Conservation (phyloP, 2,113 vertebrate genomes). For the Holacanthus passer region DNA sequence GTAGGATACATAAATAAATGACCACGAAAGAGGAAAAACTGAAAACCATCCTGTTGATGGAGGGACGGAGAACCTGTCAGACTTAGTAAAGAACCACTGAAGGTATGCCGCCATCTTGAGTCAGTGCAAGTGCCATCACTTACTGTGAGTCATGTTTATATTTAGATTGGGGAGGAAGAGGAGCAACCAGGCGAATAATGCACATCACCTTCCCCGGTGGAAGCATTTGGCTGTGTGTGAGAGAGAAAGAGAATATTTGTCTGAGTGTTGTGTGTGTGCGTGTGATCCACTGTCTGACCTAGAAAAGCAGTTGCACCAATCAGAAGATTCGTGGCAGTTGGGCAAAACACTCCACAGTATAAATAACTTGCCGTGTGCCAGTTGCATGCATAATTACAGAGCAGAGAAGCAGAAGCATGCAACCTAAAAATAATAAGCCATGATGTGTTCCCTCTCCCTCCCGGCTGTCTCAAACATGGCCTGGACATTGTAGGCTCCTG, state of each 20-base stretch:
- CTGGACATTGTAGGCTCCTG: constrained; percentile 50
- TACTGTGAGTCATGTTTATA: constrained; percentile 73
- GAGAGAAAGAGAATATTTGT: constrained; percentile 59
- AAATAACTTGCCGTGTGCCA: constrained; percentile 84
- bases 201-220: constrained; percentile 71
- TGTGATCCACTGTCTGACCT: constrained; percentile 80
- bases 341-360: constrained; percentile 77
- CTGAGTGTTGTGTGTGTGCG: constrained; percentile 25
- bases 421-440: constrained; percentile 48
- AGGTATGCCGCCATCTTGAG: constrained; percentile 73
- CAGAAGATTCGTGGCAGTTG: constrained; percentile 72
- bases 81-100: constrained; percentile 32
- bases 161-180: constrained; percentile 76
- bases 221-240: constrained; percentile 66
- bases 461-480: constrained; percentile 11
- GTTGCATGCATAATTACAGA: constrained; percentile 81
- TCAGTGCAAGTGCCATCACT: constrained; percentile 54
- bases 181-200: constrained; percentile 71
- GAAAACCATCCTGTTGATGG: background rate
- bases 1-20: constrained; percentile 3
- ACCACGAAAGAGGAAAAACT: background rate
- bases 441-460: background rate
- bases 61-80: constrained; percentile 43
- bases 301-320: constrained; percentile 82
- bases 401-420: constrained; percentile 39